Base-by-base conservation (phyloP, 2,888 invertebrate species). In the Cheilosia impressa region DNA sequence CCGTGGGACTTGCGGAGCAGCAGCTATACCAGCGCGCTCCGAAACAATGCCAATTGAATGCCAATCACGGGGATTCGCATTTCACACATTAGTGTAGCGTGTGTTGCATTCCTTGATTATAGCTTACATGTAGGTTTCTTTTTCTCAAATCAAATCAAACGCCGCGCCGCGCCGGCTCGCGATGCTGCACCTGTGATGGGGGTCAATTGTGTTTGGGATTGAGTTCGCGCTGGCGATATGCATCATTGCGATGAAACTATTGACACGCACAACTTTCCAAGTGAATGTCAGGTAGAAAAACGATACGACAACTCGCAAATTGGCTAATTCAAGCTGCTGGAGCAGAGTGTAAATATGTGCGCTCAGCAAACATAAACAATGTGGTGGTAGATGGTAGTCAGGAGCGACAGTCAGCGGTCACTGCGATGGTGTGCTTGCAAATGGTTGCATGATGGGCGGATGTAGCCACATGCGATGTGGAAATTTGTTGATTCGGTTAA, bases 181-280 rank as follows among this genome's bases (percentile, higher is more conserved):
- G 57, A 19, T 66, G 69, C 60, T 71, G 84, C 80, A 84, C 73
- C 69, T 79, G 69, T 22, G 57, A 75, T 80, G 75, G 69, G 80
- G 80, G 69, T 71, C 62, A 69, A 57, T 63, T 63, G 47, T 62
- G 69, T 63, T 69, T 66, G 76, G 52, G 58, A 66, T 76, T 66
- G 76, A 52, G 66, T 66, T 76, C 76, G 58, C 57, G 65, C 65
- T 43, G 55, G 13, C 43, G 68, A 55, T 55, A 63, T 63, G 77
- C 78, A 79, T 79, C 71, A 22, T 50, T 69, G 73, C 22, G 52
- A 84, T 84, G 84, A 52, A 71, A 75, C 79, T 84, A 84, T 84
- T 84, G 80, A 84, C 84, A 80, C 75, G 80, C 80, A 80, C 84
- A 84, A 84, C 84, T 84, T 80, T 84, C 84, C 80, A 84, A 84